phyloP scores from a whole-genome alignment of 2,113 vertebrate species.

The Macroglossus sobrinus region DNA sequence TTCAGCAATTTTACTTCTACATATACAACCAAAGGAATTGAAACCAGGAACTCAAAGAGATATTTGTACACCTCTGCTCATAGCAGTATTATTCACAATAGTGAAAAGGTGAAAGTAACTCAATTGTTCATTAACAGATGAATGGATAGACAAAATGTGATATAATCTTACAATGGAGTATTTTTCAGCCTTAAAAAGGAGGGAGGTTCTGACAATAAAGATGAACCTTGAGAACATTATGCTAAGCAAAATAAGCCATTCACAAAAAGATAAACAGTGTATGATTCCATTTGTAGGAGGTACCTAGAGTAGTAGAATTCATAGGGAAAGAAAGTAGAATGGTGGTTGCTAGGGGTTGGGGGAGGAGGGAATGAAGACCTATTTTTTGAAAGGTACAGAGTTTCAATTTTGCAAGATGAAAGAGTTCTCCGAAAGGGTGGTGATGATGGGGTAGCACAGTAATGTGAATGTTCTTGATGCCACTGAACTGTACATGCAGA shows the following conservation, averaged over 20 bases:
- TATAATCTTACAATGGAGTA: neutral
- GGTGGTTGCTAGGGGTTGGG: neutral
- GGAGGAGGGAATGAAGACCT: neutral
- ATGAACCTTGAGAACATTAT: neutral
- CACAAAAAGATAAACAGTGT: neutral
- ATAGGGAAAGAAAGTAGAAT: neutral
- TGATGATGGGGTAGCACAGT: neutral
- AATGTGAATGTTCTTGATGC: neutral
- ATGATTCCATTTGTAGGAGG: neutral
- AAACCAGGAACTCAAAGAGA: neutral
- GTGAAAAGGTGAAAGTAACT: neutral
- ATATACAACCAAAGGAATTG: neutral
- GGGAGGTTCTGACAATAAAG: neutral
- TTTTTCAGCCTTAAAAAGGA: neutral
- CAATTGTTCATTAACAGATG: neutral
- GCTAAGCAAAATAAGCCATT: neutral
- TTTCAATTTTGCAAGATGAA: neutral
- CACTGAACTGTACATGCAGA: neutral
- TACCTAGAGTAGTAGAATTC: neutral
- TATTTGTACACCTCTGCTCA: neutral
- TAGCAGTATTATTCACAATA: neutral
- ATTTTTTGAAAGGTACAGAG: neutral
- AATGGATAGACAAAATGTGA: neutral
- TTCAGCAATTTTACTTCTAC: neutral
- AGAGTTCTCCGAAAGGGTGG: neutral